Evolutionary conservation across 2,113 vertebrate genomes (phyloP).

Genomic region (Lasiurus borealis): DNA sequence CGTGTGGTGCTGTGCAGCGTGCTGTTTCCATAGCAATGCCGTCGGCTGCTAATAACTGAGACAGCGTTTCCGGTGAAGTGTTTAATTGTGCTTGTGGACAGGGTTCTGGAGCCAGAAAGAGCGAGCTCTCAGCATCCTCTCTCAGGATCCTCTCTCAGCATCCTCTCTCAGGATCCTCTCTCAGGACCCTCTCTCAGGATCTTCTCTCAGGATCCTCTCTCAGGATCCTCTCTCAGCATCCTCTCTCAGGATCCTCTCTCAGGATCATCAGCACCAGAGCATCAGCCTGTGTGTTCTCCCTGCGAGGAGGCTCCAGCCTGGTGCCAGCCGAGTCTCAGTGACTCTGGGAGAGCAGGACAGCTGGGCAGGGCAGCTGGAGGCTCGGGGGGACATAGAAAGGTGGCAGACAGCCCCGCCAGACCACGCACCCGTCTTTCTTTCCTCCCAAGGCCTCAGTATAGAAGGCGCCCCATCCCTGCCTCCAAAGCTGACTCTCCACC

Average conservation of each 20-base stretch:
- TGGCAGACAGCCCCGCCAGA: not conserved
- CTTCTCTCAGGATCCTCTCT: conserved; percentile 38
- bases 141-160: no score
- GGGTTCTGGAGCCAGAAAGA: conserved; percentile 62
- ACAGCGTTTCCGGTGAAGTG: conserved; percentile 75
- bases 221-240: no score
- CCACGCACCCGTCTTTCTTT: not conserved
- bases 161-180: conserved; percentile 36
- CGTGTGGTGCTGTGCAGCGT: conserved; percentile 53
- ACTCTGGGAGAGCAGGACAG: not conserved
- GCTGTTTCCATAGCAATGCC: conserved; percentile 79
- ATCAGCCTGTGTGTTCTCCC: conserved; percentile 42
- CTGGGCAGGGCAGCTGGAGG: no score
- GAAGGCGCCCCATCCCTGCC: not conserved
- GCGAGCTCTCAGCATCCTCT: conserved; percentile 17
- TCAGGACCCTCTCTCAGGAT: no score
- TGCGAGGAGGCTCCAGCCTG: not conserved
- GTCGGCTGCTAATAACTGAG: conserved; percentile 82
- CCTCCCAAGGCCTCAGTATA: not conserved
- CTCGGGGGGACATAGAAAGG: no score
- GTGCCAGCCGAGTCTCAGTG: not conserved
- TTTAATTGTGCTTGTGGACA: conserved; percentile 77
- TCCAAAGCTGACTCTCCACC: not conserved
- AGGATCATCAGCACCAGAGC: not conserved
- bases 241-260: conserved; percentile 24